phyloP scores from a whole-genome alignment of 2,797 vertebrate genomes.

The Cirrhinus molitorella region DNA sequence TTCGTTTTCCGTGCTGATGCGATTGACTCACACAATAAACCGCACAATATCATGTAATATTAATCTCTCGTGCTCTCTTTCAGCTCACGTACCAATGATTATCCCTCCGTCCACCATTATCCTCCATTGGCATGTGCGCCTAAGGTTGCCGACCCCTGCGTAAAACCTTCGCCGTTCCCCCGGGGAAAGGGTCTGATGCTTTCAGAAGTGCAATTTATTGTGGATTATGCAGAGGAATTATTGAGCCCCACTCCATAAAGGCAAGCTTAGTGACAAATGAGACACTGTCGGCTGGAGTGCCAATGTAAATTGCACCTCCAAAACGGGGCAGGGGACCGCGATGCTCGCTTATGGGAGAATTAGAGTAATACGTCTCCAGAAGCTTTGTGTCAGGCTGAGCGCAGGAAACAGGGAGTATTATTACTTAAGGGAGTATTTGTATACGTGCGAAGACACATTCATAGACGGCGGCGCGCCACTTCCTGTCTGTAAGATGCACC shows the following conservation, averaged over 20 bases:
- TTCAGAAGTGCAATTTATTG: slow-evolving; percentile 43
- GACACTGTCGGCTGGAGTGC: slow-evolving; percentile 25
- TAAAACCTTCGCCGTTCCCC: slow-evolving; percentile 4
- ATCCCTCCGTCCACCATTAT: slow-evolving; percentile 18
- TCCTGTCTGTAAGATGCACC: slow-evolving; percentile 9
- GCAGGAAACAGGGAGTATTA: slow-evolving; percentile 12
- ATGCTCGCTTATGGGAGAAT: slow-evolving; percentile 31
- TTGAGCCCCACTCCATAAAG: slow-evolving; percentile 41
- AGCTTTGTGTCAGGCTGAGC: slow-evolving; percentile 36
- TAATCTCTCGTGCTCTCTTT: slow-evolving; percentile 9
- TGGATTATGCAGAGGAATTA: slow-evolving; percentile 41
- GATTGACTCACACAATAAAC: slow-evolving; percentile 4
- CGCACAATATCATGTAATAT: slow-evolving; percentile 20
- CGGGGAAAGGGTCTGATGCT: slow-evolving; percentile 10
- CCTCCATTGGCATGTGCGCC: slow-evolving; percentile 6
- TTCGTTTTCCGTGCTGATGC: background rate
- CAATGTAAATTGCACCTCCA: slow-evolving; percentile 35
- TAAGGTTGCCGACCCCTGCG: slow-evolving; percentile 6
- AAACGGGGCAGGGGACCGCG: background rate
- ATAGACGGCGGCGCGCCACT: background rate
- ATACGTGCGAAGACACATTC: background rate
- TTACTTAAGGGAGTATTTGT: slow-evolving; percentile 23
- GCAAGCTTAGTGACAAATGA: slow-evolving; percentile 44
- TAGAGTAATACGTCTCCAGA: slow-evolving; percentile 29
- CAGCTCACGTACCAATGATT: slow-evolving; percentile 27